These are phyloP conservation scores for Stictocephala bisonia DNA, from an alignment of 2,888 invertebrate genomes.

Conservation along the genomic window DNA sequence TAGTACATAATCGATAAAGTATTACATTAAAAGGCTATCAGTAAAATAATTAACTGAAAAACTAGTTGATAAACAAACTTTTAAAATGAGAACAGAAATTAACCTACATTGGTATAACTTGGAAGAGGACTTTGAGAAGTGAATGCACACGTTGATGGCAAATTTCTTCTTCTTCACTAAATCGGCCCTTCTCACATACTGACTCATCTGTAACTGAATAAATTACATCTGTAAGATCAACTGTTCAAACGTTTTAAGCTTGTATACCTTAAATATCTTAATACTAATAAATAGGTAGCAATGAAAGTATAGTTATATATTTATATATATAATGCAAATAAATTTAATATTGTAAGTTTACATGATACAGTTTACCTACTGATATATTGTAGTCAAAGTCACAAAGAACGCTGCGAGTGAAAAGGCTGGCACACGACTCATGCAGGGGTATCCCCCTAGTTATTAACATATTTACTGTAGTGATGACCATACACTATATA, in stretches of 20 bases:
- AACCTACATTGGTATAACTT: conserved; percentile 71
- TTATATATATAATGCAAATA: not conserved
- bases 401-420: too few species aligned
- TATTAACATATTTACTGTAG: too few species aligned
- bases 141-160: conserved; percentile 75
- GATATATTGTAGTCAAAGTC: too few species aligned
- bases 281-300: not conserved
- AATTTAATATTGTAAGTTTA: not conserved
- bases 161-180: conserved; percentile 68
- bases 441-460: too few species aligned
- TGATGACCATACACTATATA: too few species aligned
- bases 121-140: conserved; percentile 66
- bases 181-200: conserved; percentile 72
- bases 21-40: too few species aligned
- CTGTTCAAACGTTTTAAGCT: not conserved
- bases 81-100: too few species aligned
- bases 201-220: conserved; percentile 65
- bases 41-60: too few species aligned
- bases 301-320: conserved; percentile 7
- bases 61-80: too few species aligned
- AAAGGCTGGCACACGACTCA: too few species aligned
- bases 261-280: not conserved
- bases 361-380: too few species aligned
- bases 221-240: not conserved
- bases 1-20: too few species aligned